Percentiles rank a stretch among this genome's conserved stretches.
phyloP scores from a whole-genome alignment of 2,113 vertebrate species.

The Rhodinocichla rosea region DNA sequence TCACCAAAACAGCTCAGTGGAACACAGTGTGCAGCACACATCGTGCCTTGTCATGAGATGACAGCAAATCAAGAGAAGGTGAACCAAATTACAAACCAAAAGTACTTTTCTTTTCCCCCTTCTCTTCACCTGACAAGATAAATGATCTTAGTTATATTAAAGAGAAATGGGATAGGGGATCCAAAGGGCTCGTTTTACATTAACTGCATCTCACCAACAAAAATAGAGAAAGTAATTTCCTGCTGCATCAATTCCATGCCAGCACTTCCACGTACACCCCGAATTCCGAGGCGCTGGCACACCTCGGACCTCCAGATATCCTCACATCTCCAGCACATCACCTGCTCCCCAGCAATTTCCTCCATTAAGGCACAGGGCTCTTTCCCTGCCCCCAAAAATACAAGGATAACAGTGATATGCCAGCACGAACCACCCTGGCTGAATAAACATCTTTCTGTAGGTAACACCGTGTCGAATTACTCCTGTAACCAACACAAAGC shows the following conservation, averaged over 20 bases:
- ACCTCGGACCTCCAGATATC: not conserved
- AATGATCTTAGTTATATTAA: slow-evolving; percentile 20
- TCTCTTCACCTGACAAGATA: not conserved
- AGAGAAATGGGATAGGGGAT: not conserved
- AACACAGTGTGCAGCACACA: slow-evolving; percentile 28
- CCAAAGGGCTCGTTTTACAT: not conserved
- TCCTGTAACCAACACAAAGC: not conserved
- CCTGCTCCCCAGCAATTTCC: not conserved
- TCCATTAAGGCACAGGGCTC: not conserved
- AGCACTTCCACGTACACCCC: not conserved
- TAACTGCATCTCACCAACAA: slow-evolving; percentile 7
- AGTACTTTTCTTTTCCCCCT: not conserved
- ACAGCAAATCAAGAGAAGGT: slow-evolving; percentile 17
- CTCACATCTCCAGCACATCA: not conserved
- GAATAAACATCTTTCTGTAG: not conserved
- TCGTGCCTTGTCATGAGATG: slow-evolving; percentile 19
- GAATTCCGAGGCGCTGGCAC: not conserved
- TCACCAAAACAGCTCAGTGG: slow-evolving; percentile 40
- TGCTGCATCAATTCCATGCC: not conserved
- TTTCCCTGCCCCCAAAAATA: not conserved
- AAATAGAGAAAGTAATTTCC: slow-evolving; percentile 24
- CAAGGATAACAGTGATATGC: not conserved
- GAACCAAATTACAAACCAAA: slow-evolving; percentile 27
- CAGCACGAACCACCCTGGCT: not conserved
- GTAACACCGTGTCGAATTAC: not conserved